Evolutionary conservation across 2,797 vertebrate species (phyloP), one percentile per base, ranked within the genome.

Genomic region (Eulemur rubriventer): DNA sequence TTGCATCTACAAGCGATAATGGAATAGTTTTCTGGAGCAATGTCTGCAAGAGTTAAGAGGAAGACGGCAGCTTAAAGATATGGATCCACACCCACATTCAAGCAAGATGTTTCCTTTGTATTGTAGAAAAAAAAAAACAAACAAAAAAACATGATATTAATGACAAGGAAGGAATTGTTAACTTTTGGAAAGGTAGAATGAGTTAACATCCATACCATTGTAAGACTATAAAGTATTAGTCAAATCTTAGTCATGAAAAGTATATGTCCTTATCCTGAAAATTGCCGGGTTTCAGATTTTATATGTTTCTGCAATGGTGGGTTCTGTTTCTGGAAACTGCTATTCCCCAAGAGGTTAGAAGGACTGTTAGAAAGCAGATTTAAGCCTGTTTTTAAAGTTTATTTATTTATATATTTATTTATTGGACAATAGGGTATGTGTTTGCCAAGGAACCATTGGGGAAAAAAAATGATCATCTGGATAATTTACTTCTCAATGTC

Each of bases 401-500:
- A 7, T 28, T 52, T 20, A 35, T 28, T 33, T 41, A 18, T 46
- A 46, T 46, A 46, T 50, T 52, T 84, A 81, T 89, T 52, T 33
- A 59, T 17, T 43, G 41, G 28, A 67, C 30, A 81, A 48, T 67
- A 75, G 20, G 20, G 24, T 41, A 17, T 67, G 28, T 79, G 10
- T 83, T 73, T 92, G 41, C 28, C 57, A 65, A 75, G 35, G 26
- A 86, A 79, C 41, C n/a, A 33, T 2, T 61, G 63, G 35, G 28
- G 6, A 9, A 17, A 65, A 41, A 75, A 55, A 55, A 67, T 14
- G 52, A 80, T 91, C 33, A 81, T 20, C 35, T 33, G 50, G 28
- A 61, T 83, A 67, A 93, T 89, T 81, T 86, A 48, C 65, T 94
- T 80, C 50, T 93, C 65, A 84, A 10, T 18, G 48, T 95, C 79